phyloP scores from a whole-genome alignment of 2,888 invertebrate genomes.

The Helobdella robusta region DNA sequence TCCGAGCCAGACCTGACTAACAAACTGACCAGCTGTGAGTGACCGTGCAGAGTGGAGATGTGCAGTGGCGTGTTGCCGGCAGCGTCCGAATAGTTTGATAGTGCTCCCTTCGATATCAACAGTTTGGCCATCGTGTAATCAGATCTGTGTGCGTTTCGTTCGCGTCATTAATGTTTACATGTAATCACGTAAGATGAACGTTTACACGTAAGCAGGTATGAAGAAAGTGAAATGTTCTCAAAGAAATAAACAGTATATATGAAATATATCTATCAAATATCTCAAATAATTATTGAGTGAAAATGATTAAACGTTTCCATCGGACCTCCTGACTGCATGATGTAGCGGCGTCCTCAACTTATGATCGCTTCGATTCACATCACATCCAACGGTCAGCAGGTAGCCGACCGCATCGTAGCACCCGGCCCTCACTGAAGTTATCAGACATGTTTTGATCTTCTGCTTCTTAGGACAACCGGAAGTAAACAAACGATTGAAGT shows the following conservation, averaged over 20 bases:
- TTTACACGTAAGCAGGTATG: too few species aligned
- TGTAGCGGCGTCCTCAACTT: slow-evolving; percentile 35
- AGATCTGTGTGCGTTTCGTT: slow-evolving; percentile 21
- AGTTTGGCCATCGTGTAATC: slow-evolving; percentile 36
- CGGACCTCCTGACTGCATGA: slow-evolving; percentile 32
- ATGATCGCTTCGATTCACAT: slow-evolving; percentile 33
- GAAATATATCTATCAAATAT: too few species aligned
- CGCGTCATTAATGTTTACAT: background rate
- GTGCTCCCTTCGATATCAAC: slow-evolving; percentile 33
- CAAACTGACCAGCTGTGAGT: slow-evolving; percentile 35
- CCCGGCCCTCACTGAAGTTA: slow-evolving; percentile 32
- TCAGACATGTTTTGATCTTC: slow-evolving; percentile 33
- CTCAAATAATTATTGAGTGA: too few species aligned
- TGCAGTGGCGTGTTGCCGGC: slow-evolving; percentile 35
- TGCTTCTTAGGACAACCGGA: slow-evolving; percentile 25
- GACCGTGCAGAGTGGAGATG: slow-evolving; percentile 35
- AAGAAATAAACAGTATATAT: too few species aligned
- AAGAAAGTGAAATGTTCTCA: too few species aligned
- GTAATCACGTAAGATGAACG: too few species aligned
- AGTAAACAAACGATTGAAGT: slow-evolving; percentile 33
- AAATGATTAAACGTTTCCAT: too few species aligned
- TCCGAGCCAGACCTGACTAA: slow-evolving; percentile 32
- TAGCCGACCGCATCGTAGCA: slow-evolving; percentile 34
- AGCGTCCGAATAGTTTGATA: slow-evolving; percentile 31
- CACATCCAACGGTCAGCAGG: slow-evolving; percentile 33